Evolutionary conservation across 2,113 vertebrate species (phyloP).

Genomic region (Ivindomyrus marchei): DNA sequence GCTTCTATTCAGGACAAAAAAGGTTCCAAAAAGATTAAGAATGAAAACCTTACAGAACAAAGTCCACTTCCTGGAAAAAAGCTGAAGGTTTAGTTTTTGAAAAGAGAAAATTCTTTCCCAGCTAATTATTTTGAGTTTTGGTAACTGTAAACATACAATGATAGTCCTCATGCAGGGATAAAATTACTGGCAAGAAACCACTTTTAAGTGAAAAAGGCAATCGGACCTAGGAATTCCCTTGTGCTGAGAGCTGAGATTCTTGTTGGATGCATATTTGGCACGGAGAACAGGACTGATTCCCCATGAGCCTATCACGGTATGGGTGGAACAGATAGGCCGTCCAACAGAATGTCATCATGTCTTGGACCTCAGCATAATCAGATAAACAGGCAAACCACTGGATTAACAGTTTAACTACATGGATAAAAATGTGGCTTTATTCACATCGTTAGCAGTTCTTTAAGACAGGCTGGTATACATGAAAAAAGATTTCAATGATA

Average conservation of each 20-base stretch:
- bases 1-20: neutral
- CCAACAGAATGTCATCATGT: conserved; percentile 11
- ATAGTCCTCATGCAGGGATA: neutral
- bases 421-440: neutral
- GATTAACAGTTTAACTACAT: conserved; percentile 2
- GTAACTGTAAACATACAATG: neutral
- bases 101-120: neutral
- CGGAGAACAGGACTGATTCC: neutral
- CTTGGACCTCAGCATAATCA: neutral
- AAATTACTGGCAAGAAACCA: neutral
- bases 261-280: neutral
- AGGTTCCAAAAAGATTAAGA: neutral
- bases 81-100: neutral
- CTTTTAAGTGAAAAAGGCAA: conserved; percentile 1
- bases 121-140: conserved; percentile 7
- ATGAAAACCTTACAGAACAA: neutral
- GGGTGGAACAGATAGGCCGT: neutral
- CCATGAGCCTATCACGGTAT: neutral
- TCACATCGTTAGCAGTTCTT: neutral
- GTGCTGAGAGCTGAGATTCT: conserved; percentile 12
- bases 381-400: neutral
- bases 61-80: neutral
- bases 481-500: neutral
- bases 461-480: neutral
- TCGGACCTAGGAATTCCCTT: neutral